A percentile compares a stretch with the other conserved stretches of the same genome.
These are phyloP conservation scores for Dysmachus trigonus DNA, from an alignment of 2,888 invertebrate genomes.

Conservation along the genomic window DNA sequence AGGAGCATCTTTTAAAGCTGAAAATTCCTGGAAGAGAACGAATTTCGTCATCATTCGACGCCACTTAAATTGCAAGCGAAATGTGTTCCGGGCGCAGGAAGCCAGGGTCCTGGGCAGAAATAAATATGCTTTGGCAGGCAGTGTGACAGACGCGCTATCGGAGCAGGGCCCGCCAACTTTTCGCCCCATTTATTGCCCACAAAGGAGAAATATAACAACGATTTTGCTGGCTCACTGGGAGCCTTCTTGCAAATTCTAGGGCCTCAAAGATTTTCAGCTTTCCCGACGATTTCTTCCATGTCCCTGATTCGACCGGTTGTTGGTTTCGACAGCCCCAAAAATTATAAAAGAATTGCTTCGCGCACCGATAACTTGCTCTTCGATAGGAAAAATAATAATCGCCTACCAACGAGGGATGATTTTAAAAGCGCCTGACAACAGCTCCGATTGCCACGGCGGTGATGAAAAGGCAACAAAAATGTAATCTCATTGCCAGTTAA, in stretches of 20 bases:
- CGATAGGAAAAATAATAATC: neutral
- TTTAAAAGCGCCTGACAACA: neutral
- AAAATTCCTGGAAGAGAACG: neutral
- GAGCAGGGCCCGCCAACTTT: neutral
- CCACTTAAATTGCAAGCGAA: neutral
- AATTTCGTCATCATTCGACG: neutral
- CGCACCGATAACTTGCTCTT: neutral
- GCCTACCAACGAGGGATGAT: neutral
- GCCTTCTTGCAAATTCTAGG: neutral
- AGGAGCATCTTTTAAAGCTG: constrained; percentile 60
- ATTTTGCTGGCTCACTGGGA: neutral
- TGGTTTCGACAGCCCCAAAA: neutral
- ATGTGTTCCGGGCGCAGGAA: neutral
- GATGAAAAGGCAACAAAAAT: neutral
- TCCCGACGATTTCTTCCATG: neutral
- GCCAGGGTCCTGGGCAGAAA: neutral
- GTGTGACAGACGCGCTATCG: neutral
- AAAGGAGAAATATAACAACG: neutral
- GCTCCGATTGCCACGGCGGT: neutral
- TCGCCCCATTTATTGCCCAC: neutral
- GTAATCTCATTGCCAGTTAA: neutral
- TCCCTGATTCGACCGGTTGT: neutral
- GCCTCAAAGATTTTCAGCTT: neutral
- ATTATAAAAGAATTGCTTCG: neutral
- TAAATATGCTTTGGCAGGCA: neutral